phyloP scores from a whole-genome alignment of 1,140 invertebrate species.

The Drosophila leontia region DNA sequence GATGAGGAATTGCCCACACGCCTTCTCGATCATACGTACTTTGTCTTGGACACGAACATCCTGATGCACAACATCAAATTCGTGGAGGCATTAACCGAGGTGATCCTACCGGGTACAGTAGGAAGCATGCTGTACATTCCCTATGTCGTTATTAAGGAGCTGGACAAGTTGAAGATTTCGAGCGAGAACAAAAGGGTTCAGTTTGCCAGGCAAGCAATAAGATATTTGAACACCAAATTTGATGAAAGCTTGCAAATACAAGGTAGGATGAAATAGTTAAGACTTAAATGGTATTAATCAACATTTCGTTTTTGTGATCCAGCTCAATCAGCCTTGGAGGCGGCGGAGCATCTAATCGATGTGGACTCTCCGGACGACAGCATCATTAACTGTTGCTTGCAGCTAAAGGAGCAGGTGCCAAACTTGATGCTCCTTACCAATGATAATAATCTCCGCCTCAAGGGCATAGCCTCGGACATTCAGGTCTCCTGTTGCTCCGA shows the following conservation, averaged over 20 bases:
- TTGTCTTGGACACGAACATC: constrained; percentile 61
- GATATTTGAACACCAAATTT: constrained; percentile 70
- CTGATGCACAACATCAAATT: constrained; percentile 40
- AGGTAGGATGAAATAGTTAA: constrained; percentile 37
- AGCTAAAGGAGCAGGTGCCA: constrained; percentile 62
- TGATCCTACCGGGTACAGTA: constrained; percentile 18
- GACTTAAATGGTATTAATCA: not conserved
- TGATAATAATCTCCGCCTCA: constrained; percentile 76
- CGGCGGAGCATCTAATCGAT: constrained; percentile 60
- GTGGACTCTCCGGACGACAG: constrained; percentile 74
- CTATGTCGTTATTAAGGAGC: constrained; percentile 63
- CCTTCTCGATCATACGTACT: constrained; percentile 44
- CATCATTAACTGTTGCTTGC: constrained; percentile 81
- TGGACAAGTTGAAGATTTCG: constrained; percentile 70
- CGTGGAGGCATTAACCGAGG: constrained; percentile 22
- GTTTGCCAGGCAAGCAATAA: constrained; percentile 70
- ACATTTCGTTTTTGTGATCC: not conserved
- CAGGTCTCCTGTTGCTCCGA: constrained; percentile 62
- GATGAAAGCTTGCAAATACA: constrained; percentile 63
- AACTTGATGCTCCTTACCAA: constrained; percentile 73
- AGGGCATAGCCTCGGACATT: constrained; percentile 70
- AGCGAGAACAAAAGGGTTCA: constrained; percentile 1
- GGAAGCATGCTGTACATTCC: constrained; percentile 54
- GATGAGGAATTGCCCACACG: constrained; percentile 27
- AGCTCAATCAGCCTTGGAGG: constrained; percentile 75